Conservation (phyloP, 53 echinoderm and acorn worm species). For the Glandiceps talaboti region DNA sequence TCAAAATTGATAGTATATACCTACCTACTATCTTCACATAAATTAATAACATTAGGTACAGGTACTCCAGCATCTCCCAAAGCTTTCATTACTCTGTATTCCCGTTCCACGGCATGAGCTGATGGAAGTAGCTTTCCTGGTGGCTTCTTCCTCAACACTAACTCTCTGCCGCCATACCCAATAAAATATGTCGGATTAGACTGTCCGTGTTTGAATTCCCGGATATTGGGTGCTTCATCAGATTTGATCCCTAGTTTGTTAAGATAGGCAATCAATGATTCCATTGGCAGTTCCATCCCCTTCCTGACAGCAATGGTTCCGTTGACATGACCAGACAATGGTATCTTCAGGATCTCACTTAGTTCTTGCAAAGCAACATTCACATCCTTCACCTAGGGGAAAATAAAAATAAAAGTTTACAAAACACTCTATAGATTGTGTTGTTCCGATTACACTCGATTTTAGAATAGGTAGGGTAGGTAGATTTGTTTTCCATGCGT, state of each 20-base stretch:
- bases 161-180: constrained; percentile 39
- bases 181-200: constrained; percentile 92
- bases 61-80: constrained; percentile 72
- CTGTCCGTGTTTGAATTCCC: constrained; percentile 90
- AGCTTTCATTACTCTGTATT: constrained; percentile 81
- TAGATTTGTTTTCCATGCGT: too few species aligned
- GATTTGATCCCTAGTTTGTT: constrained; percentile 36
- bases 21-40: constrained; percentile 77
- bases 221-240: constrained; percentile 32
- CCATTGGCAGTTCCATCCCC: constrained; percentile 57
- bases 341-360: constrained; percentile 20
- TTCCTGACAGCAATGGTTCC: constrained; percentile 75
- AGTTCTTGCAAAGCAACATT: constrained; percentile 55
- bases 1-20: too few species aligned
- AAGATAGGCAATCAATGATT: constrained; percentile 40
- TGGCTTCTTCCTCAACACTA: constrained; percentile 93
- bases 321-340: constrained; percentile 40
- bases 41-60: constrained; percentile 54
- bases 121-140: constrained; percentile 91
- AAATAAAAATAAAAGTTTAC: constrained; percentile 3
- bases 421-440: too few species aligned
- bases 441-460: too few species aligned
- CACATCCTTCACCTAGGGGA: constrained; percentile 51
- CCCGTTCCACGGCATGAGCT: constrained; percentile 88
- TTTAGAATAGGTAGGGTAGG: too few species aligned